Base-by-base conservation (phyloP, 2,113 vertebrate genomes). In the Myiozetetes cayanensis region DNA sequence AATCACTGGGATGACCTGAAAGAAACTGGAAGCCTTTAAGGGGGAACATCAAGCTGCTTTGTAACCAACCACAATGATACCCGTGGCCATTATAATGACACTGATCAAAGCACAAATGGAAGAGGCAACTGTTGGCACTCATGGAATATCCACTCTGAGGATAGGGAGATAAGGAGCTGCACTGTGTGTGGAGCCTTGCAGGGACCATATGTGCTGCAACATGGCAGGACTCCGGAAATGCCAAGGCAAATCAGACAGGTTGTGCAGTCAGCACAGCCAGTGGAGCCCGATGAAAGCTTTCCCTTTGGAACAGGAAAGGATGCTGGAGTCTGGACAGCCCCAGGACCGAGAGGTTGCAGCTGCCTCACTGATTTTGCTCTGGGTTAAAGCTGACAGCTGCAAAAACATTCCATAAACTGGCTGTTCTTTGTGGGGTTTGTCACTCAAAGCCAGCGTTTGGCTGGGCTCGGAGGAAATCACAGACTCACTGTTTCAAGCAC, bases 321-420 rank as follows among this genome's bases (percentile, higher is more conserved):
- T 62, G 50, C 47, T 71, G 55, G 31, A 68, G 46, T 43, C 21
- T 81, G 56, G 56, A 81, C 18, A 91, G 75, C 43, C 59, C 28
- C 46, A 62, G 72, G 39, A 85, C 33, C 79, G 55, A 67, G 72
- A 22, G 39, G 35, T 22, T 89, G 82, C 91, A 93, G 85, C 76
- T 93, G 89, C 74, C 63, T 90, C 10, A 2, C 46, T 87, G 74
- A 39, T 83, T 83, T 77, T 89, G 59, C 56, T 75, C 56, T 24
- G 39, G 55, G 76, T 95, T 87, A 85, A 94, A 94, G 78, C 67
- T 85, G 85, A 73, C 84, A 93, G 93, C 81, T 94, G 93, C 66
- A 83, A 90, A 97, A 96, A 83, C 87, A 80, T 59, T 75, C 39
- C 50, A 62, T 0, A 4, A 71, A 67, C 75, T 74, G 39, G 50